These are phyloP conservation scores for Crocodylus rhombifer DNA, from an alignment of 2,797 vertebrate species.

Conservation along the genomic window DNA sequence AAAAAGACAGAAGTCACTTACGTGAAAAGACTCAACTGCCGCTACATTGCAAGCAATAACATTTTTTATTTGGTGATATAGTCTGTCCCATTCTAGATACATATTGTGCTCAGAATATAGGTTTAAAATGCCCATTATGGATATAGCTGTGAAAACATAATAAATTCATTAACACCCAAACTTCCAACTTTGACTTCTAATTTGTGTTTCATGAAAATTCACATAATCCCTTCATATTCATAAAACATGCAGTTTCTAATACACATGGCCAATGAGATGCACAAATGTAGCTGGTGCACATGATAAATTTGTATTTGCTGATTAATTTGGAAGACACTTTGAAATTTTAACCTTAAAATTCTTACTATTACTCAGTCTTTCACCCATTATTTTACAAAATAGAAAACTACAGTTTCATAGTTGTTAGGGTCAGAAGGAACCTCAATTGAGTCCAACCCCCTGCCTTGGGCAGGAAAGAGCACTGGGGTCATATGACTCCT, in stretches of 20 bases:
- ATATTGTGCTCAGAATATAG: background rate
- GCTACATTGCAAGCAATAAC: background rate
- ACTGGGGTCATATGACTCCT: too few species aligned
- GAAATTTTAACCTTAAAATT: background rate
- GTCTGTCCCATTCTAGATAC: background rate
- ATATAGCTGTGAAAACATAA: background rate
- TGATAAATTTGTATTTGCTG: background rate
- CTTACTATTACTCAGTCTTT: background rate
- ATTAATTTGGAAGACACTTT: background rate
- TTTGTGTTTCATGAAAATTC: background rate
- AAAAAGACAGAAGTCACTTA: background rate
- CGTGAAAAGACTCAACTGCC: background rate
- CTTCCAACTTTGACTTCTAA: background rate
- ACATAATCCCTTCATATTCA: background rate
- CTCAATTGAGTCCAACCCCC: too few species aligned
- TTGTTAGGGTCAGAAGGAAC: too few species aligned
- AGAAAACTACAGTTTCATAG: background rate
- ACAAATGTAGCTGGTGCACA: background rate
- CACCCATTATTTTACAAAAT: background rate
- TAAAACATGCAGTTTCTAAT: background rate
- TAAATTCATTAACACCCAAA: background rate
- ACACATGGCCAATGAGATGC: background rate
- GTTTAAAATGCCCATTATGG: background rate
- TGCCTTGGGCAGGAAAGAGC: too few species aligned
- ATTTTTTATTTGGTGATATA: background rate